A percentile compares a stretch with the other conserved stretches of the same genome.
These are phyloP conservation scores for Mesorhabditis spiculigera DNA, from an alignment of 2,888 invertebrate species.

Conservation along the genomic window DNA sequence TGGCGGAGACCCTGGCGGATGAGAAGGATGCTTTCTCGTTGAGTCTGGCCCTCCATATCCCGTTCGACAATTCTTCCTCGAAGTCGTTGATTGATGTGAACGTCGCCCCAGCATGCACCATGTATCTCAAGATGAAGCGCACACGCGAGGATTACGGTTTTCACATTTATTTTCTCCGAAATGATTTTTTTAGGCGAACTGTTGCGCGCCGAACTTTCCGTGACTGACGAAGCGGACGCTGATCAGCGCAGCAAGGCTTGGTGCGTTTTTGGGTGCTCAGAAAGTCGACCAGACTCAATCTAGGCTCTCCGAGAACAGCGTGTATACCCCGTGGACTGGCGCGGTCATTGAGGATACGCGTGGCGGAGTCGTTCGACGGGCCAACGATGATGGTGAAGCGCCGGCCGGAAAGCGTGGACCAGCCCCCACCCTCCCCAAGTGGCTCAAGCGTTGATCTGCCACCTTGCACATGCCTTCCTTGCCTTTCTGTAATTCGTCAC, in stretches of 20 bases:
- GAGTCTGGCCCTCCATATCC: not conserved
- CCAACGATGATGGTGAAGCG: not conserved
- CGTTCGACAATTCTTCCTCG: not conserved
- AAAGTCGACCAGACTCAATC: not conserved
- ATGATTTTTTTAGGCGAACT: not conserved
- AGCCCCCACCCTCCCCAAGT: not conserved
- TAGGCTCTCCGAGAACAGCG: not conserved
- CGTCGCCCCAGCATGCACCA: not conserved
- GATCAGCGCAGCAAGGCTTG: not conserved
- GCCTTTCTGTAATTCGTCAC: not conserved
- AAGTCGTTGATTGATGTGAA: slow-evolving; percentile 1
- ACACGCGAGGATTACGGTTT: not conserved
- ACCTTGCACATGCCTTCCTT: not conserved
- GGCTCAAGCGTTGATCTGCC: not conserved
- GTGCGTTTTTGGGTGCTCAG: not conserved
- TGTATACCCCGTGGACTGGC: not conserved
- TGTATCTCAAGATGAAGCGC: not conserved
- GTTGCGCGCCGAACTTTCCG: not conserved
- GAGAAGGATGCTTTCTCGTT: not conserved
- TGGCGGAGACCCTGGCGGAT: not conserved
- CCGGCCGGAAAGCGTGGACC: not conserved
- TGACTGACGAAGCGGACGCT: not conserved
- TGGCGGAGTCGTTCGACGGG: not conserved
- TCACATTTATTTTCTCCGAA: not conserved
- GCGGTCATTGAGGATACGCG: not conserved